These are phyloP conservation scores for Agapostemon virescens DNA, from an alignment of 2,888 invertebrate species.

Conservation along the genomic window DNA sequence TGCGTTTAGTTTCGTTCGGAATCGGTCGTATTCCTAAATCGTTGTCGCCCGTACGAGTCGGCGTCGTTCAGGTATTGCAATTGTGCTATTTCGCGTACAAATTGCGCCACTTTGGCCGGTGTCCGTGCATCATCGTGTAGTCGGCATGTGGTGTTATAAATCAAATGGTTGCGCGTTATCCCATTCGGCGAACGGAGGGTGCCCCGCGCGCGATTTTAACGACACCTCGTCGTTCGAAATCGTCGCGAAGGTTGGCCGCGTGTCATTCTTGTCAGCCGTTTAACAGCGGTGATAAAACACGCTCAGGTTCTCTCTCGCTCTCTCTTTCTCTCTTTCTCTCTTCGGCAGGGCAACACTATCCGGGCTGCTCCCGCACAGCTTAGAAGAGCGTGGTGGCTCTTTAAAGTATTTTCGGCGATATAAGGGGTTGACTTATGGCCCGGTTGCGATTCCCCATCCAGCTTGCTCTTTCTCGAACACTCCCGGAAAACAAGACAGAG, in stretches of 20 bases:
- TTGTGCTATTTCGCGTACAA: background rate
- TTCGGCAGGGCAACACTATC: background rate
- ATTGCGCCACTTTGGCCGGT: slow-evolving; percentile 1
- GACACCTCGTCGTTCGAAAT: slow-evolving; percentile 59
- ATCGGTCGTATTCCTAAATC: background rate
- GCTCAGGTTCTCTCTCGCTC: slow-evolving; percentile 42
- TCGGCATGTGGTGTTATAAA: slow-evolving; percentile 42
- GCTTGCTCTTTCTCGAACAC: background rate
- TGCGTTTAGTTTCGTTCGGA: background rate
- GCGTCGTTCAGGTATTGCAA: background rate
- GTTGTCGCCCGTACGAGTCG: background rate
- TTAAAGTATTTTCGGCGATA: slow-evolving; percentile 80
- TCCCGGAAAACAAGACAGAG: slow-evolving; percentile 53
- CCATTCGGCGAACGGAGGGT: slow-evolving; percentile 43
- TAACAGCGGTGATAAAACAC: slow-evolving; percentile 73
- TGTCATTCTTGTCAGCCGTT: slow-evolving; percentile 66
- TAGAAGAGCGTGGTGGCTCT: slow-evolving; percentile 74
- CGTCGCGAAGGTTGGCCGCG: slow-evolving; percentile 53
- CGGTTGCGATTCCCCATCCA: slow-evolving; percentile 63
- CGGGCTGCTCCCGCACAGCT: slow-evolving; percentile 8
- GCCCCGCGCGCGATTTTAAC: slow-evolving; percentile 62
- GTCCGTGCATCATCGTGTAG: background rate
- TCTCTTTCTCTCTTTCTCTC: background rate
- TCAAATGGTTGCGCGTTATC: slow-evolving; percentile 53
- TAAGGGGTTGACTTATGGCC: slow-evolving; percentile 78